Percentiles rank a stretch among this genome's conserved stretches.
These are phyloP conservation scores for Odontomachus brunneus DNA, from an alignment of 1,140 invertebrate genomes.

Conservation along the genomic window DNA sequence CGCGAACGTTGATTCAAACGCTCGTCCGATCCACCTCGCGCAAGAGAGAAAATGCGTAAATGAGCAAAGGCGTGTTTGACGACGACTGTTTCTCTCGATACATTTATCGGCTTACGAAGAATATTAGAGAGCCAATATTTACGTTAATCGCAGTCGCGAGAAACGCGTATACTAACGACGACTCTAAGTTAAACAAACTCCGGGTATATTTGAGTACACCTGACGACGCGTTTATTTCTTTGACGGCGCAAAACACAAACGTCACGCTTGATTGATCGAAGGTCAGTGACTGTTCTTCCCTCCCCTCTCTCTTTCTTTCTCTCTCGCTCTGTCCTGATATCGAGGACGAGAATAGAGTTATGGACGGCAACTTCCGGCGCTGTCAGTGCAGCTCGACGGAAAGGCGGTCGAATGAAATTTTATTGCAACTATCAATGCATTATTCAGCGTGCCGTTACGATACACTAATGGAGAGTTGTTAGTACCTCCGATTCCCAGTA, in stretches of 20 bases:
- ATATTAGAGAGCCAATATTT: background rate
- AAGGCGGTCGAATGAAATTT: slow-evolving; percentile 9
- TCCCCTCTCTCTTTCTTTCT: too few species aligned
- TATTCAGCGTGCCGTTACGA: background rate
- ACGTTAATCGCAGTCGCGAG: background rate
- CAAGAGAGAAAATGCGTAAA: too few species aligned
- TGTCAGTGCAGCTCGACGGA: background rate
- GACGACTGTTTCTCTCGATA: background rate
- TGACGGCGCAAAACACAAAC: slow-evolving; percentile 4
- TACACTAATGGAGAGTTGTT: too few species aligned
- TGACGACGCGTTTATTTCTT: slow-evolving; percentile 26
- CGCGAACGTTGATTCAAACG: background rate
- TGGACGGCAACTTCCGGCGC: slow-evolving; percentile 12
- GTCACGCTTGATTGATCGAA: slow-evolving; percentile 16
- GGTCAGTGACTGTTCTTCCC: background rate
- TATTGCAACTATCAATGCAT: background rate
- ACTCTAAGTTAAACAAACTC: background rate
- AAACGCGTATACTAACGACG: background rate
- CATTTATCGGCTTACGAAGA: too few species aligned
- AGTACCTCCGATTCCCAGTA: too few species aligned
- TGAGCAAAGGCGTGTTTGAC: background rate
- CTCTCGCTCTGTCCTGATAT: background rate
- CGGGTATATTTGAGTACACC: background rate
- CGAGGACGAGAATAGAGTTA: slow-evolving; percentile 19
- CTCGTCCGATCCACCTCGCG: background rate